These are phyloP conservation scores for Vanacampus margaritifer DNA, from an alignment of 2,113 vertebrate species.

Conservation along the genomic window DNA sequence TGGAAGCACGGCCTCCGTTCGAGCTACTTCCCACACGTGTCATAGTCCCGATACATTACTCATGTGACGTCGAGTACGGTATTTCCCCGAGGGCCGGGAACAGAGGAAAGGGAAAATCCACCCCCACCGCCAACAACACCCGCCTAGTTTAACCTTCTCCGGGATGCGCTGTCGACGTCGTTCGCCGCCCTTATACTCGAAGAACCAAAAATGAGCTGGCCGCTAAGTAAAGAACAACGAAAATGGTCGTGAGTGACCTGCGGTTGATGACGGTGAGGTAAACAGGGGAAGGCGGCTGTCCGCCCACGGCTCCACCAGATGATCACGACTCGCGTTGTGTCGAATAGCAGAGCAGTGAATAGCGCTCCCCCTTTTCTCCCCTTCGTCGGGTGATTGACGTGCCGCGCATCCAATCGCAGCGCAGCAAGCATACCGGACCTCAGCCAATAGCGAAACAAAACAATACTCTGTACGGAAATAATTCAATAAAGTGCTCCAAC, in stretches of 20 bases:
- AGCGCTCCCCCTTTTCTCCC: slow-evolving; percentile 38
- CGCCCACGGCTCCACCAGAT: slow-evolving; percentile 55
- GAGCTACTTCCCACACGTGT: slow-evolving; percentile 7
- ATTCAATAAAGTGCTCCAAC: not conserved
- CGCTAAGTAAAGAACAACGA: not conserved
- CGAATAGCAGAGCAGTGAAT: slow-evolving; percentile 39
- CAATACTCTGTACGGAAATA: not conserved
- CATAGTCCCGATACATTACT: slow-evolving; percentile 33
- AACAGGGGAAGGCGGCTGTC: slow-evolving; percentile 38
- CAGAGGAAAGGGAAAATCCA: slow-evolving; percentile 37
- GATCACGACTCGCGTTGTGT: slow-evolving; percentile 67
- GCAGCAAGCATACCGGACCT: not conserved
- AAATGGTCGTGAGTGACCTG: not conserved
- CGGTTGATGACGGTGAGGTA: slow-evolving; percentile 25
- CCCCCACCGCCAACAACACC: slow-evolving; percentile 30
- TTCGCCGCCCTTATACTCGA: not conserved
- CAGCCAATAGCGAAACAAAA: not conserved
- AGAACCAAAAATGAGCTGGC: not conserved
- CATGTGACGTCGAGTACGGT: slow-evolving; percentile 16
- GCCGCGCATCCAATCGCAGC: slow-evolving; percentile 45
- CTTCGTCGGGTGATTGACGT: slow-evolving; percentile 44
- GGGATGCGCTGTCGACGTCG: not conserved
- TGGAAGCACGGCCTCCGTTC: slow-evolving; percentile 10
- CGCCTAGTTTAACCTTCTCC: slow-evolving; percentile 46
- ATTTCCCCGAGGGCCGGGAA: slow-evolving; percentile 30